phyloP scores from a whole-genome alignment of 2,797 vertebrate species.

The Oreortyx pictus region DNA sequence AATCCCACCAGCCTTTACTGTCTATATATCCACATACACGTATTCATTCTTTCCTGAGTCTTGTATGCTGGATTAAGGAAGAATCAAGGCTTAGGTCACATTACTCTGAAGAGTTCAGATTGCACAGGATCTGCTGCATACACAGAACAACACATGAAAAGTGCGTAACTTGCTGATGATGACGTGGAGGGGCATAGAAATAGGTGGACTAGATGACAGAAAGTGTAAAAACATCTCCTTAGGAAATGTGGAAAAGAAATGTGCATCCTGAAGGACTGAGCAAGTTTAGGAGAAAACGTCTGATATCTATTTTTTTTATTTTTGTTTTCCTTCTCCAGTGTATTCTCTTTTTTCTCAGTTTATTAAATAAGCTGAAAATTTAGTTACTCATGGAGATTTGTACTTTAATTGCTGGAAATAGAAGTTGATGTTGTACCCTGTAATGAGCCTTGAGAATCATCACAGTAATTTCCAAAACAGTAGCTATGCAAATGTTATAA shows the following conservation, averaged over 20 bases:
- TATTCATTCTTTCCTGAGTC: neutral
- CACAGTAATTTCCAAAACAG: neutral
- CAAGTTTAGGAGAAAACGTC: neutral
- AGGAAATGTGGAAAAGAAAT: neutral
- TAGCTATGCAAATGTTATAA: neutral
- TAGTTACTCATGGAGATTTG: neutral
- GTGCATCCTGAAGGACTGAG: neutral
- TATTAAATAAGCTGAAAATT: neutral
- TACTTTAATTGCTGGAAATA: neutral
- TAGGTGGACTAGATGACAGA: neutral
- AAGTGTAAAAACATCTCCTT: neutral
- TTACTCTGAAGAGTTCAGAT: too few relatives aligned
- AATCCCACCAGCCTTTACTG: neutral
- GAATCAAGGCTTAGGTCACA: neutral
- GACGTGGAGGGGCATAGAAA: neutral
- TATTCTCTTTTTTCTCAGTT: neutral
- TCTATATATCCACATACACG: neutral
- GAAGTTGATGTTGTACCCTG: neutral
- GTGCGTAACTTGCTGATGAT: fast-evolving
- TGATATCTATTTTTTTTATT: neutral
- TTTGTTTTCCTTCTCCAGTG: neutral
- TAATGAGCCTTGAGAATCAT: neutral
- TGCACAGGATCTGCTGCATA: neutral
- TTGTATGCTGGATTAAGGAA: neutral
- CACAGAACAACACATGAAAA: neutral